phyloP scores from a whole-genome alignment of 2,113 vertebrate genomes.

The Carassius carassius region DNA sequence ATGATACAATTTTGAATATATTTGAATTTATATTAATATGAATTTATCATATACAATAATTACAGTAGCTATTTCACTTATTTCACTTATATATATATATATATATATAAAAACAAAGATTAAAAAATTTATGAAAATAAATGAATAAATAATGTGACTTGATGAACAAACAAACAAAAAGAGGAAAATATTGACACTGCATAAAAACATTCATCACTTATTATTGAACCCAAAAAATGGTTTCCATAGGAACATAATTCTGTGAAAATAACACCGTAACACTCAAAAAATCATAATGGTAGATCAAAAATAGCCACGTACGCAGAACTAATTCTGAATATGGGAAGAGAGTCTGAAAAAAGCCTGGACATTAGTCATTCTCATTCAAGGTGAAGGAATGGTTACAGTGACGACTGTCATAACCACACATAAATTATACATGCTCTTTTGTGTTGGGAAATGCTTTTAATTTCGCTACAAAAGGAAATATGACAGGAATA shows the following conservation, averaged over 20 bases:
- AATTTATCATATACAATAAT: too few relatives aligned
- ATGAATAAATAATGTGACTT: too few relatives aligned
- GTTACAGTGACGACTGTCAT: background rate
- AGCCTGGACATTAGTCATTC: background rate
- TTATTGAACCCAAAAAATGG: slow-evolving; percentile 3
- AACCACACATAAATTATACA: slow-evolving; percentile 10
- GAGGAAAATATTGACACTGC: background rate
- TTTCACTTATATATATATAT: too few relatives aligned
- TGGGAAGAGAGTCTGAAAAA: slow-evolving; percentile 1
- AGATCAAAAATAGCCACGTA: slow-evolving; percentile 3
- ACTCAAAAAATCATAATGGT: slow-evolving; percentile 29
- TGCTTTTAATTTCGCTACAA: slow-evolving; percentile 36
- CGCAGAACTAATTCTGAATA: slow-evolving; percentile 22
- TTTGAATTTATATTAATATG: too few relatives aligned
- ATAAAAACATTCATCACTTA: slow-evolving; percentile 16
- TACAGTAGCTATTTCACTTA: too few relatives aligned
- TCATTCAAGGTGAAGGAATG: background rate
- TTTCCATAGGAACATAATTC: slow-evolving; percentile 57
- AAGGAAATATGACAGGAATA: slow-evolving; percentile 1
- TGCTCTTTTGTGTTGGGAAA: slow-evolving; percentile 24
- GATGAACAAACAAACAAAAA: background rate
- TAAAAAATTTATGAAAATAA: too few relatives aligned
- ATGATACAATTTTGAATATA: too few relatives aligned
- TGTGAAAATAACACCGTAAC: slow-evolving; percentile 31
- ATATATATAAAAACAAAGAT: too few relatives aligned